A percentile compares a stretch with the other conserved stretches of the same genome.
Evolutionary conservation across 1,140 invertebrate species (phyloP).

Genomic region (Euwallacea similis): DNA sequence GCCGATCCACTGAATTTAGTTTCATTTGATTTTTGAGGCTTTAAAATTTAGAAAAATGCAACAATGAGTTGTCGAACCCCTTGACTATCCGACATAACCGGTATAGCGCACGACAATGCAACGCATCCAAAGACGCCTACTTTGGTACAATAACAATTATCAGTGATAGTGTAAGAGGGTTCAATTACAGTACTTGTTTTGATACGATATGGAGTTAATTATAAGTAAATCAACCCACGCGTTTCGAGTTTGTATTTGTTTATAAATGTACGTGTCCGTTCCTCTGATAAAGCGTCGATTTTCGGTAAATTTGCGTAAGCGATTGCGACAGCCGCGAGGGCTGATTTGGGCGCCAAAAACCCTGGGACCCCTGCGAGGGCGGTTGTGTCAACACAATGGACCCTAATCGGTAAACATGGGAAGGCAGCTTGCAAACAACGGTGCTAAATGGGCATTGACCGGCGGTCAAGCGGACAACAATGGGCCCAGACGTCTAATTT

Average conservation of each 20-base stretch:
- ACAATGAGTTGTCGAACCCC: too few species aligned
- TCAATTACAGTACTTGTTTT: constrained; percentile 5
- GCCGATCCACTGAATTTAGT: too few species aligned
- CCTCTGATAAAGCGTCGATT: not conserved
- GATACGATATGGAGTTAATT: not conserved
- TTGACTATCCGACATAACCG: too few species aligned
- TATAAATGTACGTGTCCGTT: not conserved
- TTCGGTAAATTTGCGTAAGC: constrained; percentile 6
- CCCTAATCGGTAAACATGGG: constrained; percentile 10
- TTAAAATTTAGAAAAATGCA: too few species aligned
- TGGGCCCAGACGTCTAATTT: not conserved
- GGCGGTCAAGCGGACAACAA: constrained; percentile 3
- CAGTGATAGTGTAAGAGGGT: not conserved
- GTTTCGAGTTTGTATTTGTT: constrained; percentile 1
- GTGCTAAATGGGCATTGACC: constrained; percentile 8
- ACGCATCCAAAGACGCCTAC: too few species aligned
- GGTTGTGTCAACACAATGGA: constrained; percentile 2
- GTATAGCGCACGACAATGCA: too few species aligned
- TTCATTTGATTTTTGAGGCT: too few species aligned
- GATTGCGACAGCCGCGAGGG: not conserved
- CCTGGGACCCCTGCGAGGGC: constrained; percentile 1
- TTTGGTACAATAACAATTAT: not conserved
- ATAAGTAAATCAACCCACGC: not conserved
- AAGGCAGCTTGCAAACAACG: constrained; percentile 16
- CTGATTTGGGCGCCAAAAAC: constrained; percentile 1